These are phyloP conservation scores for Orbicella faveolata DNA, from an alignment of 64 coral and sea anemone species.

Conservation along the genomic window DNA sequence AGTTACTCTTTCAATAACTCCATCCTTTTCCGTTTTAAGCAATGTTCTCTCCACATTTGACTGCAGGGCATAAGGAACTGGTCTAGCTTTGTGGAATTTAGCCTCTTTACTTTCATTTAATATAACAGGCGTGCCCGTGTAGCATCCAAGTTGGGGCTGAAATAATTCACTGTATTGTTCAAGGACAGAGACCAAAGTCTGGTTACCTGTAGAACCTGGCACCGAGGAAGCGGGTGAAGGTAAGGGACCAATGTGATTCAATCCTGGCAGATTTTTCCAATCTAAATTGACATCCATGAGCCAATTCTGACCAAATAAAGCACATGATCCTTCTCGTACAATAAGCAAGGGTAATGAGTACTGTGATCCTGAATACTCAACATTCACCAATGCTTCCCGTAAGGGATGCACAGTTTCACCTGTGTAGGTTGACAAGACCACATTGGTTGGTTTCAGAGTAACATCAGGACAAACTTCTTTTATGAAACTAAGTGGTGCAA, in stretches of 20 bases:
- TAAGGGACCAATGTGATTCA: conserved; percentile 36
- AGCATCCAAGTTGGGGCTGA: conserved; percentile 38
- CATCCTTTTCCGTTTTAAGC: conserved; percentile 43
- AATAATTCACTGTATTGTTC: conserved; percentile 43
- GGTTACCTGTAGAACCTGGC: background rate
- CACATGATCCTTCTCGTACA: conserved; percentile 32
- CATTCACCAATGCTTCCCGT: conserved; percentile 40
- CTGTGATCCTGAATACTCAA: conserved; percentile 38
- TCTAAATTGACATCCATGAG: background rate
- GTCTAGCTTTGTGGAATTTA: conserved; percentile 31
- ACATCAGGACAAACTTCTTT: conserved; percentile 51
- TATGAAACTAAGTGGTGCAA: conserved; percentile 26
- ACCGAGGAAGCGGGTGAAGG: background rate
- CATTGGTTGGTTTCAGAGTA: conserved; percentile 42
- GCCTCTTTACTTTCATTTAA: conserved; percentile 30
- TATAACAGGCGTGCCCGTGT: conserved; percentile 6
- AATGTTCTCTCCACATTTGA: conserved; percentile 55
- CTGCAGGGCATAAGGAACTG: conserved; percentile 52
- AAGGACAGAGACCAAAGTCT: conserved; percentile 24
- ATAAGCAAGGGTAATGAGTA: conserved; percentile 25
- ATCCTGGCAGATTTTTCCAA: conserved; percentile 49
- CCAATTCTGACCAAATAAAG: too few species aligned
- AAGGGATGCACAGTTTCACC: conserved; percentile 20
- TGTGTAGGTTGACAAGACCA: conserved; percentile 47
- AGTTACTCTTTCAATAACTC: conserved; percentile 43